Conservation (phyloP, 2,888 invertebrate species). For the Campaea margaritaria region DNA sequence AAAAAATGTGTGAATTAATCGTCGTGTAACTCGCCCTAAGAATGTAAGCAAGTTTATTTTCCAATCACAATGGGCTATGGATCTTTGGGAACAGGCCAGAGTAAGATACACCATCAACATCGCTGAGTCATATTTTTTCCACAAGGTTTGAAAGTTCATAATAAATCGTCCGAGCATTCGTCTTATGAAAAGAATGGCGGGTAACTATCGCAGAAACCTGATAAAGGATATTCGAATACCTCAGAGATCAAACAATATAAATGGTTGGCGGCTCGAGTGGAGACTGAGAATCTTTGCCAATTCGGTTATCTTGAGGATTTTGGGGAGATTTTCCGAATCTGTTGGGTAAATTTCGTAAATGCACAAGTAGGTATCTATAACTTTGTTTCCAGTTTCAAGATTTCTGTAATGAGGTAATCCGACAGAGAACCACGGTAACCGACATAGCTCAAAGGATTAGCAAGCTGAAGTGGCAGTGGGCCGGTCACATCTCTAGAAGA, state of each 20-base stretch:
- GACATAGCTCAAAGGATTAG: no score
- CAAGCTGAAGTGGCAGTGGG: no score
- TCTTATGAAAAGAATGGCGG: slow-evolving; percentile 33
- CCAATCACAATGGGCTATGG: no score
- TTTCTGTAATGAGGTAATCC: no score
- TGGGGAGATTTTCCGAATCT: slow-evolving; percentile 42
- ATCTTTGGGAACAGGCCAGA: no score
- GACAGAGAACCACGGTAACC: no score
- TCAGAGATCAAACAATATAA: slow-evolving; percentile 42
- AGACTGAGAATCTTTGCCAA: slow-evolving; percentile 34
- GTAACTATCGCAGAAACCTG: slow-evolving; percentile 32
- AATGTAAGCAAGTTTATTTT: no score
- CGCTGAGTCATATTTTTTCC: slow-evolving; percentile 33
- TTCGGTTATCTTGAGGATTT: slow-evolving; percentile 31
- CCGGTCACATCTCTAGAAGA: no score
- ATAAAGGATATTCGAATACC: slow-evolving; percentile 31
- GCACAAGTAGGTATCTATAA: no score
- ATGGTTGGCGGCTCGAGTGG: slow-evolving; percentile 35
- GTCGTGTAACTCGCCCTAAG: no score
- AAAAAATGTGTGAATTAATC: no score
- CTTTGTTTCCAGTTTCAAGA: no score
- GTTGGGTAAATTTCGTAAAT: slow-evolving; percentile 28
- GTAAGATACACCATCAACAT: slow-evolving; percentile 32
- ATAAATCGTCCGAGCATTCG: slow-evolving; percentile 38
- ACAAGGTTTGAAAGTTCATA: slow-evolving; percentile 37